Conservation (phyloP, 2,888 invertebrate species). For the Apamea sordens region DNA sequence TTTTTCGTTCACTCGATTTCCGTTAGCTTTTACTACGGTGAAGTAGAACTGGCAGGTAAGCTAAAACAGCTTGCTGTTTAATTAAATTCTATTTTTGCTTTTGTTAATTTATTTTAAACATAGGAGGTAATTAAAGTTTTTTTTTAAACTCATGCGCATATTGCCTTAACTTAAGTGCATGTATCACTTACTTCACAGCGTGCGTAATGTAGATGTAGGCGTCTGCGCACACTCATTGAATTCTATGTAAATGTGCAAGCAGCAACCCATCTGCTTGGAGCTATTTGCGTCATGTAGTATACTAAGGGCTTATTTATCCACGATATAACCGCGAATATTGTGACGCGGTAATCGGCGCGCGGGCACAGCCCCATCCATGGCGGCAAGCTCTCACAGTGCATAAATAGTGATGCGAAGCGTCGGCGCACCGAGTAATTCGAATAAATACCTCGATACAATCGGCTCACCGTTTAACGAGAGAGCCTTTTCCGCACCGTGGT, state of each 20-base stretch:
- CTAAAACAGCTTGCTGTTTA: constrained; percentile 23
- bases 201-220: constrained; percentile 22
- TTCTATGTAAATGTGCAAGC: constrained; percentile 60
- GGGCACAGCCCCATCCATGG: constrained; percentile 70
- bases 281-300: constrained; percentile 75
- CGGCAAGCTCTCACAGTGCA: constrained; percentile 77
- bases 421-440: constrained; percentile 83
- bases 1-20: constrained; percentile 39
- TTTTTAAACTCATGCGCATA: constrained; percentile 18
- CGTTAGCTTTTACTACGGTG: constrained; percentile 40
- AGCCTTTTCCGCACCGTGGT: constrained; percentile 89
- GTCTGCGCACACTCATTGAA: constrained; percentile 42
- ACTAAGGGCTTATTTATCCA: constrained; percentile 78
- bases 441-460: constrained; percentile 89
- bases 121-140: not conserved
- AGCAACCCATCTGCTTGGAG: constrained; percentile 56
- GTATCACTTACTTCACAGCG: constrained; percentile 32
- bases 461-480: constrained; percentile 89
- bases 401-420: constrained; percentile 85
- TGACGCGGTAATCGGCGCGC: constrained; percentile 74
- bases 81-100: constrained; percentile 36
- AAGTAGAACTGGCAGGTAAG: constrained; percentile 21
- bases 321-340: constrained; percentile 77
- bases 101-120: constrained; percentile 31
- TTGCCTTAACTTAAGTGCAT: constrained; percentile 4